Evolutionary conservation across 37 sponge, comb jelly and placozoan genomes (phyloP), one percentile per base, ranked within the genome.

Genomic region (Mnemiopsis leidyi): DNA sequence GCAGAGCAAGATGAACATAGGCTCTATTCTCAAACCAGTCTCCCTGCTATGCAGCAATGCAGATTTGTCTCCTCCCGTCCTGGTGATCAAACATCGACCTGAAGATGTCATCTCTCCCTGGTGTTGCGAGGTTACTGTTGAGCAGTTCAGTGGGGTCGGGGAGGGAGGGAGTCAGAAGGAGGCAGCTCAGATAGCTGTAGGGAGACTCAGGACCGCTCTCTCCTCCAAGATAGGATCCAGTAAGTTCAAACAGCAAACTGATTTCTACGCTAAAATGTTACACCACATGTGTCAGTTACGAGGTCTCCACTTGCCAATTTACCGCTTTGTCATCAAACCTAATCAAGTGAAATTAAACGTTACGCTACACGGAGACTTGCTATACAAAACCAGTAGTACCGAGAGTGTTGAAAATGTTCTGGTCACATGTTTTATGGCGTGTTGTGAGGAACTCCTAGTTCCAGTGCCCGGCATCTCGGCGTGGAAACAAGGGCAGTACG

Each of bases 161-260:
- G 79, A 77, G 79, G 79, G 79, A 32, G 26, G 33, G 30, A 77
- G 36, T 32, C 79, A 77, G 79, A 77, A 1, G 1, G 79, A 77
- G 0, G 79, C 79, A 16, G 79, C 32, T 1, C 36, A 16, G 34
- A 33, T 77, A 32, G 79, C 79, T 77, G 79, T 36, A 32, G 34
- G 32, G 21, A 13, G 20, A 21, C 30, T 77, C 79, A 77, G 32
- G 33, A 21, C 79, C 36, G 35, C 36, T 1, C 34, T 77, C 35
- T 0, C 1, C 7, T 34, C 36, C 36, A 77, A 34, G 36, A 18
- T 18, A 28, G 20, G 9, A 20, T 32, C 20, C 36, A 31, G 79
- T 34, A 26, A 77, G 36, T 77, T 77, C 79, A 32, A 32, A 77
- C 79, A 77, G 36, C 79, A 77, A 36, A 77, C 79, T 34, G 3